These are phyloP conservation scores for Scophthalmus maximus DNA, from an alignment of 2,113 vertebrate species.

Conservation along the genomic window DNA sequence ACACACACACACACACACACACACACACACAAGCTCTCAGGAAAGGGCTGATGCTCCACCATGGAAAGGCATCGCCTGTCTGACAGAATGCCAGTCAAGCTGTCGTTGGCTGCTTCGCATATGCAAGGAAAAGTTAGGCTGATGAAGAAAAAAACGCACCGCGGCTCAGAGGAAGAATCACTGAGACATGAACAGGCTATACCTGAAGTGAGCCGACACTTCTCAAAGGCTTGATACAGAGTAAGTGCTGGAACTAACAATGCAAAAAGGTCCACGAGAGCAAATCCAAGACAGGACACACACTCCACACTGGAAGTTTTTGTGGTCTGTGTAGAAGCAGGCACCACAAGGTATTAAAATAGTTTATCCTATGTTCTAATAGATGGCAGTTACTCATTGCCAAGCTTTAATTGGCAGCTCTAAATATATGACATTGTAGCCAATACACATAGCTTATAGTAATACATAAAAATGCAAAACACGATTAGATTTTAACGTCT, in stretches of 20 bases:
- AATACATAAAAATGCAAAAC: too few species aligned
- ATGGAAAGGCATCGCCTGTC: constrained; percentile 86
- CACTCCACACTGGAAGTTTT: background rate
- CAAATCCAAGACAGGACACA: constrained; percentile 24
- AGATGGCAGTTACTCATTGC: too few species aligned
- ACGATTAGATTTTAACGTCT: too few species aligned
- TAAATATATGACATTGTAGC: too few species aligned
- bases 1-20: constrained; percentile 68
- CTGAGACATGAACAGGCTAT: constrained; percentile 74
- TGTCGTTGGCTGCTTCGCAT: constrained; percentile 86
- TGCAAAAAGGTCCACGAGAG: constrained; percentile 29
- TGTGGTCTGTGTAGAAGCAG: too few species aligned
- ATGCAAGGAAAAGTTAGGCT: constrained; percentile 88
- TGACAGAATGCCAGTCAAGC: constrained; percentile 96
- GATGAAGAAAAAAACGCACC: constrained; percentile 75
- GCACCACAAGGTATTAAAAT: too few species aligned
- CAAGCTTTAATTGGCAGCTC: too few species aligned
- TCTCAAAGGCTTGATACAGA: constrained; percentile 59
- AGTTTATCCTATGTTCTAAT: too few species aligned
- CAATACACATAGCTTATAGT: too few species aligned
- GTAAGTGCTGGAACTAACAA: constrained; percentile 56
- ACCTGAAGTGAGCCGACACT: constrained; percentile 70
- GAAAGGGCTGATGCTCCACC: constrained; percentile 86
- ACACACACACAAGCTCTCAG: constrained; percentile 85
- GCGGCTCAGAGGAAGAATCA: constrained; percentile 60